Evolutionary conservation across 2,888 invertebrate species (phyloP), one percentile per base, ranked within the genome.

Genomic region (Tyria jacobaeae): DNA sequence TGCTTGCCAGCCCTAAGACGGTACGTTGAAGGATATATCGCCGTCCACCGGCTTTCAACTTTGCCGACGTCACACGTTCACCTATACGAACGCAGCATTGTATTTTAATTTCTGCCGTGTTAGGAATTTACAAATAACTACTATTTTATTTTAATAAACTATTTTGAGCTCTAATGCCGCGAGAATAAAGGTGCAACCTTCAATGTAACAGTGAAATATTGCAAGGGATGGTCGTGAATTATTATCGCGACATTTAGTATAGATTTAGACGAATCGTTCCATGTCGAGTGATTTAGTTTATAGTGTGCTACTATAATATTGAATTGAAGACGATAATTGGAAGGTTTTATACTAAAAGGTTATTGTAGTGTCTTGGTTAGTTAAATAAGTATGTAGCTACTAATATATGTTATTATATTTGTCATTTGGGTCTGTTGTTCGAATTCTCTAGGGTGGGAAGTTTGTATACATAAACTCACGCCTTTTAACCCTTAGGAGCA

Each of bases 61-160:
- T 74, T 60, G 83, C 91, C 91, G 91, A 89, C 84, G 86, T 89
- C 89, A 89, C 89, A 89, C 86, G 83, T 82, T 82, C 83, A 78
- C 82, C 83, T 83, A 86, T 84, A 82, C 83, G 79, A 81, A 87
- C 81, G 79, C 82, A 72, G 89, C 84, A 91, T 91, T 92, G 92
- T 92, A 91, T 92, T 91, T 84, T 91, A 91, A 91, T 91, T 86
- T 83, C 72, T 75, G 72, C 81, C 88, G 88, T 89, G 89, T 86
- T 76, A 77, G 75, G 90, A 88, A 90, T 91, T 81, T 79, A 81
- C 87, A 88, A 90, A 85, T 82, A 84, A 79, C 75, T 62, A 69
- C 73, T 71, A 64, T 71, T 73, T 74, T 72, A 71, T 57, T 59
- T 57, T 72, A 70, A 63, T 57, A 59, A 60, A 52, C 73, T 64